Conservation (phyloP, 2,797 vertebrate species). For the Naso thynnoides region DNA sequence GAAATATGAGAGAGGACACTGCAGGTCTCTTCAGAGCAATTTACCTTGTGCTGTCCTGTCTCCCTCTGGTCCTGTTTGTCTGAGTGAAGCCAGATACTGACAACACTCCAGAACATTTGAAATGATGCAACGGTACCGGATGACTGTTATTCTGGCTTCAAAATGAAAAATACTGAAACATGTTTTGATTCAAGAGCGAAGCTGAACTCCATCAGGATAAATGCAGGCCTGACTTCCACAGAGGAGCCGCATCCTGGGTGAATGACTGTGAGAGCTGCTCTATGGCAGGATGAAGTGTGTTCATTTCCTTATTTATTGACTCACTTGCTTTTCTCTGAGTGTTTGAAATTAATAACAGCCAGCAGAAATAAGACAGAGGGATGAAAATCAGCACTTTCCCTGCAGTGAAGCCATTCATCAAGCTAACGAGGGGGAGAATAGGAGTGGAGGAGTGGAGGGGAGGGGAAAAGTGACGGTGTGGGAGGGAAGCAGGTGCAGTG, state of each 20-base stretch:
- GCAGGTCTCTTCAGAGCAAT: slow-evolving; percentile 54
- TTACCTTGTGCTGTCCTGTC: slow-evolving; percentile 51
- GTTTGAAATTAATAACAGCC: slow-evolving; percentile 96
- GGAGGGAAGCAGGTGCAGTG: slow-evolving; percentile 79
- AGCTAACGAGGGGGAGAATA: slow-evolving; percentile 94
- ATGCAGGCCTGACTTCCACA: slow-evolving; percentile 62
- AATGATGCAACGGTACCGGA: slow-evolving; percentile 38
- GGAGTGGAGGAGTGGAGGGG: slow-evolving; percentile 80
- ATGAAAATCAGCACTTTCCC: slow-evolving; percentile 97
- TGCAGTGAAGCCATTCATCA: slow-evolving; percentile 98
- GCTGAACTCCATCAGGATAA: slow-evolving; percentile 68
- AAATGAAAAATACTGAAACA: slow-evolving; percentile 22
- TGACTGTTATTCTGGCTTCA: slow-evolving; percentile 38
- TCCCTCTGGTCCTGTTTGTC: slow-evolving; percentile 54
- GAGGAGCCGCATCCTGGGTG: slow-evolving; percentile 62
- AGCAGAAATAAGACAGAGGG: slow-evolving; percentile 94
- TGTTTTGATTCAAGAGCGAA: slow-evolving; percentile 52
- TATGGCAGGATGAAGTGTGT: slow-evolving; percentile 84
- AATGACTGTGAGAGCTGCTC: slow-evolving; percentile 74
- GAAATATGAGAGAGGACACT: slow-evolving; percentile 61
- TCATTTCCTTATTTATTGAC: slow-evolving; percentile 88
- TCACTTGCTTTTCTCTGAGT: slow-evolving; percentile 92
- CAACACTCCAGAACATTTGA: slow-evolving; percentile 55
- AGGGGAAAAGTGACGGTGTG: slow-evolving; percentile 72
- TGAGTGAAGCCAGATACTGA: slow-evolving; percentile 35